Evolutionary conservation across 2,797 vertebrate species (phyloP).

Genomic region (Monodelphis domestica): DNA sequence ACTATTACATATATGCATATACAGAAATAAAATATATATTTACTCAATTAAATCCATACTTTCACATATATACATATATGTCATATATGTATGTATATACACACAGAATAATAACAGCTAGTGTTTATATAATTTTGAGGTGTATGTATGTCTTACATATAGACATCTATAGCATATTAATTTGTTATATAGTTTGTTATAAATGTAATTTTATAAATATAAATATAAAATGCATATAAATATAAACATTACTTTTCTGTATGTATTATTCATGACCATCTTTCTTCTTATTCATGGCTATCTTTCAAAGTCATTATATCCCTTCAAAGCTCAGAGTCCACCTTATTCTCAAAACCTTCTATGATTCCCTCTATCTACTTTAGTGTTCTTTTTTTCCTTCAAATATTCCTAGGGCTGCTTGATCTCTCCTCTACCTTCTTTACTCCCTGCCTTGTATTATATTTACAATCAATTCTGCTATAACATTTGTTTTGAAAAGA

Average conservation of each 20-base stretch:
- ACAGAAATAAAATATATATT: background rate
- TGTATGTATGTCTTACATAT: too few relatives aligned
- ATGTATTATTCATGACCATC: background rate
- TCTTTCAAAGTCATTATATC: background rate
- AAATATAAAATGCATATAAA: too few relatives aligned
- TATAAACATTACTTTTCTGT: background rate
- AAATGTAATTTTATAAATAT: too few relatives aligned
- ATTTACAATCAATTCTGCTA: background rate
- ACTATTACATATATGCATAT: too few relatives aligned
- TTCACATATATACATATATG: background rate
- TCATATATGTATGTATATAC: background rate
- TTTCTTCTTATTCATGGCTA: background rate
- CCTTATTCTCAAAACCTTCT: background rate
- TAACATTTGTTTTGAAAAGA: background rate
- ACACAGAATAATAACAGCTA: too few relatives aligned
- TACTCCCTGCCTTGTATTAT: background rate
- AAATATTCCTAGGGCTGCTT: background rate
- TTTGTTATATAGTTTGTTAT: too few relatives aligned
- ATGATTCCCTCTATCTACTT: background rate
- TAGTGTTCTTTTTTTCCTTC: background rate
- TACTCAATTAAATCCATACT: background rate
- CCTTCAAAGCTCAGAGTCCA: background rate
- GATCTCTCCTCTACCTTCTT: background rate
- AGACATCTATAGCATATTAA: too few relatives aligned
- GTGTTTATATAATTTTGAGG: too few relatives aligned